Evolutionary conservation across 2,888 invertebrate genomes (phyloP).

Genomic region (Thalpophila matura): DNA sequence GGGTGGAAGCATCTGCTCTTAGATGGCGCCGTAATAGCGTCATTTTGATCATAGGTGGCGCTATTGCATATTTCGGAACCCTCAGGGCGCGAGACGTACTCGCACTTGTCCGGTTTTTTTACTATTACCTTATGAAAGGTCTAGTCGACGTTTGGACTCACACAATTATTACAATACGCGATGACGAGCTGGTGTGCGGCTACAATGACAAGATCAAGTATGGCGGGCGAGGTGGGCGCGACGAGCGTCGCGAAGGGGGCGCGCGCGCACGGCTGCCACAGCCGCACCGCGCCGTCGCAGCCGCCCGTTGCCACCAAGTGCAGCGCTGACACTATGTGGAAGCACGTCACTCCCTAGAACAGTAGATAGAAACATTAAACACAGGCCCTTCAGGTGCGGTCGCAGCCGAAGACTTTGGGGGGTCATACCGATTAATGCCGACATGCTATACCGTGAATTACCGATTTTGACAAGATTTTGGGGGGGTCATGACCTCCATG

Average conservation of each 20-base stretch:
- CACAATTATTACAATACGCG: constrained; percentile 90
- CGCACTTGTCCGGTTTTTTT: too few species aligned
- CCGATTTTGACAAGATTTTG: too few species aligned
- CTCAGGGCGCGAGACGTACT: too few species aligned
- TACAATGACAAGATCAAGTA: constrained; percentile 89
- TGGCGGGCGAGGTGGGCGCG: constrained; percentile 69
- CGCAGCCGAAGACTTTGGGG: too few species aligned
- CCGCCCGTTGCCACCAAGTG: constrained; percentile 91
- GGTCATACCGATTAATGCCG: too few species aligned
- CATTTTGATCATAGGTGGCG: too few species aligned
- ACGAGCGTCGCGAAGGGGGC: constrained; percentile 72
- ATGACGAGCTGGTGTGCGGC: constrained; percentile 85
- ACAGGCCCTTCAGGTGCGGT: too few species aligned
- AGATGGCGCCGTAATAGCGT: too few species aligned
- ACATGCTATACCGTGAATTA: too few species aligned
- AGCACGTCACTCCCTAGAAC: constrained; percentile 90
- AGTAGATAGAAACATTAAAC: not conserved
- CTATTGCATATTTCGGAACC: too few species aligned
- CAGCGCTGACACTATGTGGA: constrained; percentile 85
- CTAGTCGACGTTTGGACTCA: constrained; percentile 77
- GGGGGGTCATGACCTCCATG: too few species aligned
- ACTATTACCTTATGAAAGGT: not conserved
- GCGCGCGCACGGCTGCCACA: constrained; percentile 89
- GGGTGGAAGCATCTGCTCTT: too few species aligned
- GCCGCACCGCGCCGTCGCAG: constrained; percentile 86